Conservation (phyloP, 2,888 invertebrate species). For the Cistogaster globosa region DNA sequence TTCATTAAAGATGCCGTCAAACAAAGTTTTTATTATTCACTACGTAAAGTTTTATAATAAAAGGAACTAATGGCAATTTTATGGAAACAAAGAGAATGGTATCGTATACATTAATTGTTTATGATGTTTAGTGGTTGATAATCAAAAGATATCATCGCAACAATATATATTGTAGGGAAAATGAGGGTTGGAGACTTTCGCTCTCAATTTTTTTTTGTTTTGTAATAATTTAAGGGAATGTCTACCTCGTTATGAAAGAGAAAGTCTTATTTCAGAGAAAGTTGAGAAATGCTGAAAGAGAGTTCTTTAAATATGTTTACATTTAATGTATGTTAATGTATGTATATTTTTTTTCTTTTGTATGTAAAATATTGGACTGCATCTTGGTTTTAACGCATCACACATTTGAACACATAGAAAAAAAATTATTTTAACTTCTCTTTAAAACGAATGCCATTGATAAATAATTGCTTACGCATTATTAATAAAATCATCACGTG, state of each 20-base stretch:
- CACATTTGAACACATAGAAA: not conserved
- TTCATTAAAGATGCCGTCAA: no score
- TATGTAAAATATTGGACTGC: no score
- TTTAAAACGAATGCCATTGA: constrained; percentile 7
- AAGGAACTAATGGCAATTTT: not conserved
- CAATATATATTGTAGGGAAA: no score
- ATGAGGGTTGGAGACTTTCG: constrained; percentile 14
- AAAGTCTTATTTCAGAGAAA: no score
- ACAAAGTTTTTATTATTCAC: no score
- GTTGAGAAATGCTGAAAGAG: not conserved
- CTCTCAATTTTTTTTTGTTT: not conserved
- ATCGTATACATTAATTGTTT: not conserved
- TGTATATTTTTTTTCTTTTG: no score
- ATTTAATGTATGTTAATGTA: no score
- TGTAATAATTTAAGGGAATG: not conserved
- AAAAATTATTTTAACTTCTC: not conserved
- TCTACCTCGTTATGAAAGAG: not conserved
- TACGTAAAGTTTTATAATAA: not conserved
- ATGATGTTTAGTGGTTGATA: not conserved
- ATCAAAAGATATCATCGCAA: not conserved
- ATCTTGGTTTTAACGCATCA: not conserved
- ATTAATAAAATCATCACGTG: constrained; percentile 33
- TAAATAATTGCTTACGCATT: constrained; percentile 17
- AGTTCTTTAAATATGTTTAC: not conserved
- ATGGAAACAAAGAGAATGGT: not conserved